Conservation (phyloP, 2,797 vertebrate species). For the Spinus pinus region DNA sequence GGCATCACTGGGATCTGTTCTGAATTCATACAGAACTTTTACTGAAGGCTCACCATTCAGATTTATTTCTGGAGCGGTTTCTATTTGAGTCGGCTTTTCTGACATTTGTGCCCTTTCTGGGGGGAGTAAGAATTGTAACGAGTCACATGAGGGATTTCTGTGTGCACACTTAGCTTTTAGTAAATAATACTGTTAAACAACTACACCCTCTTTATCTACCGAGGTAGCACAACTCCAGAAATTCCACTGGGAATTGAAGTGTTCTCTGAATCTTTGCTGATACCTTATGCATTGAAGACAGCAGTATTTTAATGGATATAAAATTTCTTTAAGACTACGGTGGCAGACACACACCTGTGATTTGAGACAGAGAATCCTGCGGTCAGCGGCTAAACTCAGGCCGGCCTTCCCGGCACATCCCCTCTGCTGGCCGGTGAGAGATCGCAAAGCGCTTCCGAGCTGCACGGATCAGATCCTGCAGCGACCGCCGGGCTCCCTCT, state of each 20-base stretch:
- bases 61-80: not conserved
- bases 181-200: not conserved
- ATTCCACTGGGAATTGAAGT: not conserved
- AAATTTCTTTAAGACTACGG: not conserved
- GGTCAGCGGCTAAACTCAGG: not conserved
- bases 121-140: not conserved
- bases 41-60: not conserved
- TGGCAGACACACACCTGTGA: not conserved
- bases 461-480: rapidly evolving
- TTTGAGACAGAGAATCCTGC: not conserved
- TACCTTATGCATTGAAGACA: not conserved
- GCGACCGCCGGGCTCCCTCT: constrained; percentile 32
- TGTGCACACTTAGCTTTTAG: not conserved
- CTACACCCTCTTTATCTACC: not conserved
- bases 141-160: not conserved
- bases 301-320: not conserved
- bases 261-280: not conserved
- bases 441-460: not conserved
- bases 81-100: not conserved
- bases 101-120: not conserved
- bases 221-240: not conserved
- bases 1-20: not conserved
- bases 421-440: not conserved
- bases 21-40: not conserved
- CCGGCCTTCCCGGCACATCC: not conserved